Conservation (phyloP, 2,113 vertebrate genomes). For the Urocolius indicus region DNA sequence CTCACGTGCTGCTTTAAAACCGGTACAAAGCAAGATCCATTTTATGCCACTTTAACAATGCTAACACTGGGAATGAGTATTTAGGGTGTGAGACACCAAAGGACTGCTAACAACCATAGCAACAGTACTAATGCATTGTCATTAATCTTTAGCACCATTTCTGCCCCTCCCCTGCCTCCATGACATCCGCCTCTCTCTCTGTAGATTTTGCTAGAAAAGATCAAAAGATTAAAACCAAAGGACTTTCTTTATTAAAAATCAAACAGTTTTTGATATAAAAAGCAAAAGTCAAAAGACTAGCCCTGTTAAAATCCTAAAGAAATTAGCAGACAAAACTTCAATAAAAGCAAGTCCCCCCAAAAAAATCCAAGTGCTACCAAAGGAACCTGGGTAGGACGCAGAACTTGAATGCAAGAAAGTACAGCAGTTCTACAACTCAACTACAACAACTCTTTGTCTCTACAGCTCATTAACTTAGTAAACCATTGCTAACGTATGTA, state of each 20-base stretch:
- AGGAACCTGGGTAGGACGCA: neutral
- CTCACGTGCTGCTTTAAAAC: conserved; percentile 16
- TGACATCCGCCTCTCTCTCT: neutral
- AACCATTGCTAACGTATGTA: conserved; percentile 67
- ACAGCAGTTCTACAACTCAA: neutral
- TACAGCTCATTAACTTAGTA: conserved; percentile 74
- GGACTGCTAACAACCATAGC: neutral
- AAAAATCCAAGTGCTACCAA: neutral
- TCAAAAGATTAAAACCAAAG: conserved; percentile 39
- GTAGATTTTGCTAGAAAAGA: conserved; percentile 28
- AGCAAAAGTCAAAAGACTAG: conserved; percentile 1
- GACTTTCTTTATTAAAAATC: neutral
- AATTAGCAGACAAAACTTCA: neutral
- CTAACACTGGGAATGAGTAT: neutral
- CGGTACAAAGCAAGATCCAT: neutral
- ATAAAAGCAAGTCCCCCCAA: neutral
- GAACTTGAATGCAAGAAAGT: neutral
- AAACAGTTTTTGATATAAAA: conserved; percentile 11
- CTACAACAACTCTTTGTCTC: conserved; percentile 29
- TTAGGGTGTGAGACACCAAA: neutral
- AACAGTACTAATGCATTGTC: neutral
- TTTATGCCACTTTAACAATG: neutral
- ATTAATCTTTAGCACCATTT: neutral
- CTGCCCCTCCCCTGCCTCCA: neutral
- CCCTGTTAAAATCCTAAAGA: neutral